Percentiles rank a stretch among this genome's conserved stretches.
These are phyloP conservation scores for Pardalotus punctatus DNA, from an alignment of 2,113 vertebrate genomes.

Conservation along the genomic window DNA sequence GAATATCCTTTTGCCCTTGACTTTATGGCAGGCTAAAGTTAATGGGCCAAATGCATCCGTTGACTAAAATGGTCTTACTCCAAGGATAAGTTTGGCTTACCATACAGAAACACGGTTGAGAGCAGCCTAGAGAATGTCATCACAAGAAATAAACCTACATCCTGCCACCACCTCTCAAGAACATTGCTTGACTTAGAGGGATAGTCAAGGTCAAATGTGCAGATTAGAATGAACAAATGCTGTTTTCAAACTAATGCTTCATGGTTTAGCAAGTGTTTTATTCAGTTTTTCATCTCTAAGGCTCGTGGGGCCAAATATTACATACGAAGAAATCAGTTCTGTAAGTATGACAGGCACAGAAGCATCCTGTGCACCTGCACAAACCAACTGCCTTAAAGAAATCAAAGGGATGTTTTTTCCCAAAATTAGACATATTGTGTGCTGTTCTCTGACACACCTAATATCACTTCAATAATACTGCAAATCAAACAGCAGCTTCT, in stretches of 20 bases:
- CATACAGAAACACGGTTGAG: neutral
- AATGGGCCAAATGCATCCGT: constrained; percentile 57
- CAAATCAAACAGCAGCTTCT: neutral
- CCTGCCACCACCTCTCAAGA: neutral
- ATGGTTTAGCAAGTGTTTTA: neutral
- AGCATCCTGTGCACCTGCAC: neutral
- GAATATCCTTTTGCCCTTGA: constrained; percentile 58
- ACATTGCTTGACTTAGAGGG: neutral
- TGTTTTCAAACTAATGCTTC: neutral
- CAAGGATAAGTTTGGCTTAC: constrained; percentile 39
- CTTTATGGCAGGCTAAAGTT: constrained; percentile 59
- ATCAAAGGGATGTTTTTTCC: neutral
- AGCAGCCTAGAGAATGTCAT: neutral
- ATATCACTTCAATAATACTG: neutral
- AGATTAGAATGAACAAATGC: neutral
- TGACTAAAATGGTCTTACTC: constrained; percentile 50
- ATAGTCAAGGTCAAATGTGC: neutral
- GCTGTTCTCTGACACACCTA: neutral
- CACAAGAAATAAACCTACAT: neutral
- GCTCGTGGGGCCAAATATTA: neutral
- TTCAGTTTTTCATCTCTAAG: neutral
- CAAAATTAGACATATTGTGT: neutral
- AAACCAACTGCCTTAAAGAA: neutral
- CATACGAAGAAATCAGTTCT: neutral
- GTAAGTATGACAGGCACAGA: neutral